Percentiles rank a stretch among this genome's conserved stretches.
Evolutionary conservation across 37 sponge, comb jelly and placozoan species (phyloP).

Genomic region (Mnemiopsis leidyi): DNA sequence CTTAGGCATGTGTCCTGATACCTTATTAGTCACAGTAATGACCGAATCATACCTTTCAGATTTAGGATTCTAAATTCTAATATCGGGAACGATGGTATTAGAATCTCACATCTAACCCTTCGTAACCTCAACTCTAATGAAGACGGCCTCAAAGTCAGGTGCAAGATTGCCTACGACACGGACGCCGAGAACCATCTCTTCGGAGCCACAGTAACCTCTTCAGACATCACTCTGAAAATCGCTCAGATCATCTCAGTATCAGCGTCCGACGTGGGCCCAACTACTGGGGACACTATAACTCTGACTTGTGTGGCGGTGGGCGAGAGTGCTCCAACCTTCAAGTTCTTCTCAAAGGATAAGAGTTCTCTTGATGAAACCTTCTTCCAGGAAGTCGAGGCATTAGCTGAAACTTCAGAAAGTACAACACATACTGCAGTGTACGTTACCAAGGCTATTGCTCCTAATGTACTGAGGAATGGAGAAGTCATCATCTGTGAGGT

Average conservation of each 20-base stretch:
- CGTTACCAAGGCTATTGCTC: background rate
- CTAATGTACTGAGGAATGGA: background rate
- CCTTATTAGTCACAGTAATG: no score
- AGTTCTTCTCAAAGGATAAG: background rate
- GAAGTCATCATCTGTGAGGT: background rate
- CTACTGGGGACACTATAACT: background rate
- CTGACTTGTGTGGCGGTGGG: conserved; percentile 9
- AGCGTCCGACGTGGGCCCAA: background rate
- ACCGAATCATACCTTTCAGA: no score
- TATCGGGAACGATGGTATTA: background rate
- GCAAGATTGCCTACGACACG: background rate
- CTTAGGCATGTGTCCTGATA: no score
- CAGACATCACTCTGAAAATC: background rate
- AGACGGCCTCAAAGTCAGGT: background rate
- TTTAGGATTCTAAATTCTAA: background rate
- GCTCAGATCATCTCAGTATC: background rate
- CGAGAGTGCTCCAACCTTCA: background rate
- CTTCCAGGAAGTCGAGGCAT: background rate
- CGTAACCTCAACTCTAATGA: background rate
- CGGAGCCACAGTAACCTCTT: background rate
- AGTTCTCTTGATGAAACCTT: background rate
- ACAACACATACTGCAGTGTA: background rate
- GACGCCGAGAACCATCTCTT: background rate
- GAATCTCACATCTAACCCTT: background rate
- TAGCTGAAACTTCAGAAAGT: background rate